These are phyloP conservation scores for Steinernema feltiae DNA, from an alignment of 1,140 invertebrate genomes.

Conservation along the genomic window DNA sequence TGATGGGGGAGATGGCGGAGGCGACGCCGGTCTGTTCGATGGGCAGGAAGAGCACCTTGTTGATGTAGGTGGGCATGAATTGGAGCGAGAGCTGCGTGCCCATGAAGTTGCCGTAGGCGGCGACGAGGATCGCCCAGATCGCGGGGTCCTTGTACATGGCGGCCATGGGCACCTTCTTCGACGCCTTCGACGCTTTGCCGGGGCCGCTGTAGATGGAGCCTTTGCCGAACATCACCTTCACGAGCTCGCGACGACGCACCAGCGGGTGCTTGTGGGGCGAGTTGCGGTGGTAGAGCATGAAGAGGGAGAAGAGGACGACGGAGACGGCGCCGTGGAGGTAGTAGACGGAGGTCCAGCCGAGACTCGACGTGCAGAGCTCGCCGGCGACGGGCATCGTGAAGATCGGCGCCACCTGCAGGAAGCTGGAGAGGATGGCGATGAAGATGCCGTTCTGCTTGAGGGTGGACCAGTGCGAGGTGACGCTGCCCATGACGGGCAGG, in stretches of 20 bases:
- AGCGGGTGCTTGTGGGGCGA: slow-evolving; percentile 36
- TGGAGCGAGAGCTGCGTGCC: slow-evolving; percentile 46
- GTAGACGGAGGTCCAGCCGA: slow-evolving; percentile 45
- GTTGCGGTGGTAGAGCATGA: slow-evolving; percentile 51
- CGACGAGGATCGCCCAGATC: slow-evolving; percentile 50
- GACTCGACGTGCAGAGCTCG: slow-evolving; percentile 39
- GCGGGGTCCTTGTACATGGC: slow-evolving; percentile 33
- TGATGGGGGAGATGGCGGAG: slow-evolving; percentile 41
- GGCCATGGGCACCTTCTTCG: slow-evolving; percentile 38
- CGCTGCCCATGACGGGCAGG: slow-evolving; percentile 26
- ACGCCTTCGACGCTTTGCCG: slow-evolving; percentile 35
- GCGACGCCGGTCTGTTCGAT: slow-evolving; percentile 50
- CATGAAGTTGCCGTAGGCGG: slow-evolving; percentile 45
- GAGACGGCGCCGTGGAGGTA: slow-evolving; percentile 46
- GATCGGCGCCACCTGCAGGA: slow-evolving; percentile 45
- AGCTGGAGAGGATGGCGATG: slow-evolving; percentile 28
- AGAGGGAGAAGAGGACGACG: slow-evolving; percentile 45
- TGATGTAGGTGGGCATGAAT: slow-evolving; percentile 35
- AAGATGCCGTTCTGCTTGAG: slow-evolving; percentile 31
- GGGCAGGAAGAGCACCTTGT: slow-evolving; percentile 44
- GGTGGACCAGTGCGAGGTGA: slow-evolving; percentile 22
- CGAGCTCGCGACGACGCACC: slow-evolving; percentile 22
- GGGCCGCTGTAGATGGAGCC: slow-evolving; percentile 42
- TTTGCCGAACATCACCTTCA: slow-evolving; percentile 27
- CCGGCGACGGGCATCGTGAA: slow-evolving; percentile 49